Evolutionary conservation across 2,113 vertebrate species (phyloP).

Genomic region (Penelope pileata): DNA sequence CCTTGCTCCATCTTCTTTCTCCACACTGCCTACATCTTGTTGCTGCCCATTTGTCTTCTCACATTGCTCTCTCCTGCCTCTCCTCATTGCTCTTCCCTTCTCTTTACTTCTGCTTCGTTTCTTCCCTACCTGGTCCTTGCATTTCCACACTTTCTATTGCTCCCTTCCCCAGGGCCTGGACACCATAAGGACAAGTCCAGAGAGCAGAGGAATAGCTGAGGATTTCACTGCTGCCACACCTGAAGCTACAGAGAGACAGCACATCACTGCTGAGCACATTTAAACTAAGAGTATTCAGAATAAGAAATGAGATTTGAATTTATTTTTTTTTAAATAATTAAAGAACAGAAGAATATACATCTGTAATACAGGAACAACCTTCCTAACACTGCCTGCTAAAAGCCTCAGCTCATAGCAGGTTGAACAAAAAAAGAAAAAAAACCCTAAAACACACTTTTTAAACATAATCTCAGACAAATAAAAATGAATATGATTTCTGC

Average conservation of each 20-base stretch:
- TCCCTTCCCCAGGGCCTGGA: not conserved
- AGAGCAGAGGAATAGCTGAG: not conserved
- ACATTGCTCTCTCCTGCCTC: not conserved
- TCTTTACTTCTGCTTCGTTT: not conserved
- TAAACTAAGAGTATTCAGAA: not conserved
- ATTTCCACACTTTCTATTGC: accelerated
- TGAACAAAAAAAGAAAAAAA: too few species aligned
- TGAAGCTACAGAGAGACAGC: not conserved
- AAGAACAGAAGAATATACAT: not conserved
- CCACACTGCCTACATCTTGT: too few species aligned
- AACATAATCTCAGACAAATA: not conserved
- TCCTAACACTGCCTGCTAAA: not conserved
- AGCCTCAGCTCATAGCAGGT: not conserved
- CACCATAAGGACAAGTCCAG: not conserved
- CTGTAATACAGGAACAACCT: not conserved
- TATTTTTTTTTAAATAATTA: not conserved
- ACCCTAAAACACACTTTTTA: not conserved
- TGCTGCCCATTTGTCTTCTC: not conserved
- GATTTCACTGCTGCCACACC: not conserved
- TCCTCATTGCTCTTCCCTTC: not conserved
- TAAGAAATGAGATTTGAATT: not conserved
- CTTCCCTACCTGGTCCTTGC: not conserved
- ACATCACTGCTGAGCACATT: accelerated
- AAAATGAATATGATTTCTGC: not conserved
- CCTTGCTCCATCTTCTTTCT: not conserved